Evolutionary conservation across 2,113 vertebrate genomes (phyloP), one percentile per base, ranked within the genome.

Genomic region (Halcyon malimbica): DNA sequence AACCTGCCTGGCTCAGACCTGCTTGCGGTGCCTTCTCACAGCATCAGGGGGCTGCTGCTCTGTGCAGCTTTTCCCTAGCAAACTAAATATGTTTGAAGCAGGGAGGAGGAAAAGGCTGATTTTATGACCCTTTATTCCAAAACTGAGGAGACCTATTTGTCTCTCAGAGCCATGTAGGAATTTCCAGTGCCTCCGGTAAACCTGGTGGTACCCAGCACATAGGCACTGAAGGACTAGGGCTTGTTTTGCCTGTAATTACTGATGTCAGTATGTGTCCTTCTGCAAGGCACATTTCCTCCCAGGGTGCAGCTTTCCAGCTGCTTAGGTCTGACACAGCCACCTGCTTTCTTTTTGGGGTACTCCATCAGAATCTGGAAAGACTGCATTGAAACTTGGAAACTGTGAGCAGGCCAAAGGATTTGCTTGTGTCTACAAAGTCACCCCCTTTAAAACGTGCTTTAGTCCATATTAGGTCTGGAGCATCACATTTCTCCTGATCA

Each of bases 401-500:
- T 7, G 33, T 11, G 69, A 76, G 57, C 64, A 76, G 70, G 17
- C 25, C 44, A 10, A 41, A 20, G 15, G 24, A 59, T 77, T 85
- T 54, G 41, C 46, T 83, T 78, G 24, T 59, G 24, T 26, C 81
- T 60, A 64, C 92, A 95, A 89, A 93, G 93, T 95, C 95, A 96
- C 46, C 68, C 20, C 24, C 17, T 6, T 19, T 35, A 39, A 53
- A 91, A 89, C 26, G 69, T 70, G 7, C 90, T 94, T 87, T 42
- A 35, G 60, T 68, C 73, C n/a, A 1, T 83, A 2, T 50, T 62
- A 20, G 56, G 31, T 25, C 60, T 56, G 74, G 35, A 87, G 94
- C 87, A 80, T 94, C 85, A n/a, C 53, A 17, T 94, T 96, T 86
- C 92, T 65, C 90, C 59, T 83, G 92, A 93, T 80, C 4, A 46